Evolutionary conservation across 2,888 invertebrate species (phyloP), one percentile per base, ranked within the genome.

Genomic region (Tineola bisselliella): DNA sequence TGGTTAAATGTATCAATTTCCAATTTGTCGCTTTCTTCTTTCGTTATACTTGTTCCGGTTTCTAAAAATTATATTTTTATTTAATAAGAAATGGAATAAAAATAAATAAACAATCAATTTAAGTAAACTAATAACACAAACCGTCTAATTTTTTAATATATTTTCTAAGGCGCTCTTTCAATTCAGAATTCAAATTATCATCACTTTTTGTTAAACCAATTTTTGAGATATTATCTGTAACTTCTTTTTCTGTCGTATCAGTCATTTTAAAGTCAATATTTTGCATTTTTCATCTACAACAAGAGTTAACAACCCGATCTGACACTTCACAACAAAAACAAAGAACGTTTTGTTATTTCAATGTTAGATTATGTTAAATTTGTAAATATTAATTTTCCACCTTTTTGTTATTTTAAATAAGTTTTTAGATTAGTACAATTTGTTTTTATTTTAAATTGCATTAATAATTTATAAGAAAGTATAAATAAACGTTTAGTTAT

Each of bases 1-100:
- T 87, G 81, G 66, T 87, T 83, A 67, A 90, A 91, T 8, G 88
- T 84, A 56, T 89, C 81, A 10, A 84, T 80, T 72, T 90, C 90
- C 1, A 79, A 70, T 67, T 81, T 83, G 5, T 79, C 72, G 59
- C 84, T 82, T 65, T 87, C 84, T 64, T 84, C 79, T 69, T 81
- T 86, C 13, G 83, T 78, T 61, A 74, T 72, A 43, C 79, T 81
- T 62, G 79, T 79, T 19, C 74, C 72, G 8, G 81, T 80, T 31
- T 82, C 87, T 86, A 67, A 43, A 66, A 61, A 15, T 5, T 48
- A 13, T 8, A 48, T 48, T 48, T 13, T 48, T 15, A 15, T n/a
- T 17, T 10, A 1, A n/a, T 17, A 15, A 48, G 12, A 44, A 44
- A 12, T 44, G 13, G 25, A 33, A 10, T 1, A 43, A 63, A 30